These are phyloP conservation scores for Theropithecus gelada DNA, from an alignment of 2,113 vertebrate genomes.

Conservation along the genomic window DNA sequence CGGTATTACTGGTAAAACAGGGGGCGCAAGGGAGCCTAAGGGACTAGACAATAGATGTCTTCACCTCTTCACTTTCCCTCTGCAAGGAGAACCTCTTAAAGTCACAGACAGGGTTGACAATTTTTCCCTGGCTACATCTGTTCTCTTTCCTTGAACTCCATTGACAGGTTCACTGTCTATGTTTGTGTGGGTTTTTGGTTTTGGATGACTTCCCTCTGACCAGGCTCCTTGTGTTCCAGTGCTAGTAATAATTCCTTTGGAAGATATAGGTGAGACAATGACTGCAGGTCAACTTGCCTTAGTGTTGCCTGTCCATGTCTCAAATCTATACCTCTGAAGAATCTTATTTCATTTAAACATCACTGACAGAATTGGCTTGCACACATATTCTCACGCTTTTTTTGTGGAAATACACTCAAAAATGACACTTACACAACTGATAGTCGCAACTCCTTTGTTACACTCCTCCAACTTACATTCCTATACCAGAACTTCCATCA, in stretches of 20 bases:
- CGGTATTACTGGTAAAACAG: neutral
- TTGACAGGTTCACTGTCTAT: neutral
- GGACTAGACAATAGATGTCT: neutral
- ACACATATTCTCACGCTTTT: neutral
- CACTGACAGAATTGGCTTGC: neutral
- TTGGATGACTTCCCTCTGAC: neutral
- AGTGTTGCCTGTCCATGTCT: neutral
- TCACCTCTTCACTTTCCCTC: neutral
- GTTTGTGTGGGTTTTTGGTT: neutral
- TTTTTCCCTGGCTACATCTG: neutral
- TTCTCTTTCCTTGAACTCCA: neutral
- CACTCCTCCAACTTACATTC: neutral
- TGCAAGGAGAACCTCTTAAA: neutral
- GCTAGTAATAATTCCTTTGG: neutral
- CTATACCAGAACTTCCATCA: neutral
- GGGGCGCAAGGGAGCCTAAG: neutral
- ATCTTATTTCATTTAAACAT: neutral
- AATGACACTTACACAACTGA: neutral
- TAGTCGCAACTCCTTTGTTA: neutral
- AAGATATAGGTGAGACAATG: neutral
- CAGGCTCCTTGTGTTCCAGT: neutral
- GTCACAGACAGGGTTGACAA: neutral
- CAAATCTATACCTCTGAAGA: neutral
- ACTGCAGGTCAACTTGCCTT: neutral
- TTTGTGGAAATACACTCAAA: neutral